Percentiles rank a stretch among this genome's conserved stretches.
Evolutionary conservation across 2,888 invertebrate genomes (phyloP).

Genomic region (Choristoneura rosaceana): DNA sequence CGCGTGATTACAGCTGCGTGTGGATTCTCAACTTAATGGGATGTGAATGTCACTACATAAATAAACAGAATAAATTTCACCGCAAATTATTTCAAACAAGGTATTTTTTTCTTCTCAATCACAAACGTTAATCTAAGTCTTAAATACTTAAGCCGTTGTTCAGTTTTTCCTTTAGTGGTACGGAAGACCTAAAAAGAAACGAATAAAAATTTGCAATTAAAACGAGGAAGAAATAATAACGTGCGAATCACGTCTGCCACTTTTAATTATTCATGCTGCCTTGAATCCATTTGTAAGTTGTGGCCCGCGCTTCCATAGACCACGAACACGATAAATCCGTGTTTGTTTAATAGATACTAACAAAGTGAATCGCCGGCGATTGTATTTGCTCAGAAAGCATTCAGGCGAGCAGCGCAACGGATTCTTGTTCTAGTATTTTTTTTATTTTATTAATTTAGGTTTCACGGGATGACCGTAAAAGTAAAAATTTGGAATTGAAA

Average conservation of each 20-base stretch:
- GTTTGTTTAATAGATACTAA: conserved; percentile 5
- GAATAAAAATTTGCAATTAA: not conserved
- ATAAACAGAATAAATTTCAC: not conserved
- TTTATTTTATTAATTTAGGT: too few species aligned
- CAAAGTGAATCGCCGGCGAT: not conserved
- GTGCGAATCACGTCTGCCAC: not conserved
- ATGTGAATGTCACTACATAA: not conserved
- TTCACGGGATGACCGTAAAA: too few species aligned
- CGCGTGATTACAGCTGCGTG: conserved; percentile 17
- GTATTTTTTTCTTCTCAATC: too few species aligned
- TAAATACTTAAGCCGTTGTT: too few species aligned
- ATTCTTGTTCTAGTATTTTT: too few species aligned
- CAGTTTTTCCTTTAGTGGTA: too few species aligned
- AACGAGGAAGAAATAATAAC: not conserved
- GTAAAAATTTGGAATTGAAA: too few species aligned
- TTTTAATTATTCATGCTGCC: not conserved
- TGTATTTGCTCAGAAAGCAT: not conserved
- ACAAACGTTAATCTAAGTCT: too few species aligned
- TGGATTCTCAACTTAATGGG: not conserved
- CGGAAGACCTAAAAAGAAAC: too few species aligned
- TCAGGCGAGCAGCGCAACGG: not conserved
- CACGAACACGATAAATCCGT: conserved; percentile 8
- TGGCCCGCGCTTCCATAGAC: not conserved
- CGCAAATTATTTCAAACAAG: not conserved
- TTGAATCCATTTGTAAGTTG: not conserved